phyloP scores from a whole-genome alignment of 2,888 invertebrate genomes.

The Orthosia gracilis region DNA sequence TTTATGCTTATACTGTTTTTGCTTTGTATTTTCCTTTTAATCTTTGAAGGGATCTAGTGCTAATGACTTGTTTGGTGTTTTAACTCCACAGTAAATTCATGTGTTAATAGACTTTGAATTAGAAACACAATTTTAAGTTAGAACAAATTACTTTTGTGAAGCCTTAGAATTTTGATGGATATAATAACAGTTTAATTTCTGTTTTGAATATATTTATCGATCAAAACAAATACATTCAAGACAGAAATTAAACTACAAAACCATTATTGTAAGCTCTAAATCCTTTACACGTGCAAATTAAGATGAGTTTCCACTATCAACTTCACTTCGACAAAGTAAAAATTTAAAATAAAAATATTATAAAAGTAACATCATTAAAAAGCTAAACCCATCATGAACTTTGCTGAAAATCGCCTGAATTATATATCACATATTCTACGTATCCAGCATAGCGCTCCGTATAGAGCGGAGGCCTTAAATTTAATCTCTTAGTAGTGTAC shows the following conservation, averaged over 20 bases:
- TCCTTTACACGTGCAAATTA: neutral
- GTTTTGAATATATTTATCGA: neutral
- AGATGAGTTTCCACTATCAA: neutral
- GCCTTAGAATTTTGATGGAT: neutral
- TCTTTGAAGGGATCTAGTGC: neutral
- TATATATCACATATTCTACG: conserved; percentile 38
- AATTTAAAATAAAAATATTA: neutral
- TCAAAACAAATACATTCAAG: too few species aligned
- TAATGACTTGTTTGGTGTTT: neutral
- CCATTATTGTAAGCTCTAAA: neutral
- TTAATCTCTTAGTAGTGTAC: conserved; percentile 84
- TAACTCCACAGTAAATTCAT: too few species aligned
- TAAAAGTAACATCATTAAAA: conserved; percentile 1
- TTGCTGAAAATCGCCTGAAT: conserved; percentile 44
- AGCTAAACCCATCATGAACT: conserved; percentile 5
- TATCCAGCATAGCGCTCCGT: conserved; percentile 48
- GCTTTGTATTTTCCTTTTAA: neutral
- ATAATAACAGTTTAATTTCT: too few species aligned
- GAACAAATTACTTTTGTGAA: neutral
- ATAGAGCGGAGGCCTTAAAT: conserved; percentile 73
- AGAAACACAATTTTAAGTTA: neutral
- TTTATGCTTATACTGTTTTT: neutral
- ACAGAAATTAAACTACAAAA: neutral
- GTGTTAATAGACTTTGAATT: neutral
- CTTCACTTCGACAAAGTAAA: neutral